Conservation (phyloP, 2,888 invertebrate species). For the Operophtera brumata region DNA sequence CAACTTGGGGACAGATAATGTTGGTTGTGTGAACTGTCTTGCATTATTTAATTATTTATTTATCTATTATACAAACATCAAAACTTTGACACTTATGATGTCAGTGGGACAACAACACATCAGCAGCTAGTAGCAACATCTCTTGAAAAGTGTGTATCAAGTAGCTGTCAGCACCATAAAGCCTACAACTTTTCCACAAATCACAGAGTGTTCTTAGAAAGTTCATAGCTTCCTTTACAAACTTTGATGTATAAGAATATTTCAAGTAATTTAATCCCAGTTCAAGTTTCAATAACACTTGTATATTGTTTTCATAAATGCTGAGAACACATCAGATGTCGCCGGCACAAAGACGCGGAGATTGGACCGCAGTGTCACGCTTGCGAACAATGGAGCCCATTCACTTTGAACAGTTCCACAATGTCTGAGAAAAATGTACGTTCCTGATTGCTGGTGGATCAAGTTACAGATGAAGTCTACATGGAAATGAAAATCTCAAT, state of each 20-base stretch:
- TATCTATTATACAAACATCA: too few relatives aligned
- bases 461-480: background rate
- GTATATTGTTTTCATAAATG: conserved; percentile 15
- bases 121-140: too few relatives aligned
- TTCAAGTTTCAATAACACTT: conserved; percentile 8
- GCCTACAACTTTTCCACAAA: background rate
- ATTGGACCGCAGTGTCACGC: conserved; percentile 27
- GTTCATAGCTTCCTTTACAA: conserved; percentile 1
- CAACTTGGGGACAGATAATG: too few relatives aligned
- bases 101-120: too few relatives aligned
- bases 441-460: background rate
- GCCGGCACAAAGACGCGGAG: conserved; percentile 30
- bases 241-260: background rate
- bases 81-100: too few relatives aligned
- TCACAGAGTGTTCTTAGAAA: background rate
- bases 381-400: conserved; percentile 41
- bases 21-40: too few relatives aligned
- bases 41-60: too few relatives aligned
- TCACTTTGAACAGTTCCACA: conserved; percentile 34
- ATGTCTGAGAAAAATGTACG: conserved; percentile 38
- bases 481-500: background rate
- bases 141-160: too few relatives aligned
- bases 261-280: background rate
- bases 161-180: conserved; percentile 10
- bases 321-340: conserved; percentile 29